Percentiles rank a stretch among this genome's conserved stretches.
Conservation (phyloP, 2,888 invertebrate genomes). For the Mellilla xanthometata region DNA sequence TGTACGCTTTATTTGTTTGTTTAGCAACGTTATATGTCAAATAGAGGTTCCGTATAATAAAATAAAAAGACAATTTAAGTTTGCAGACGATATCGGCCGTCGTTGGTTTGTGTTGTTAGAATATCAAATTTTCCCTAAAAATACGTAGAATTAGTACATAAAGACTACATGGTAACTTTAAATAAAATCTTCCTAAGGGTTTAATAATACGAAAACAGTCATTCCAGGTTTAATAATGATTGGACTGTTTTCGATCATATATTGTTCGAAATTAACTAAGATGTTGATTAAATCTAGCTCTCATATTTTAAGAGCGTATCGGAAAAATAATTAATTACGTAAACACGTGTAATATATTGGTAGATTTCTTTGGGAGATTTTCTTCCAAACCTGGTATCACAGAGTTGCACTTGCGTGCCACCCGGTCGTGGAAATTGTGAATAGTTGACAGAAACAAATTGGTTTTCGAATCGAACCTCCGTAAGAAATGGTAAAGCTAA, state of each 20-base stretch:
- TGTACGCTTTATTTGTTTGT: slow-evolving; percentile 21
- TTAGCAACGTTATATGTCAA: slow-evolving; percentile 10
- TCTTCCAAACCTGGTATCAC: slow-evolving; percentile 6
- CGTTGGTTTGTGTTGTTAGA: slow-evolving; percentile 9
- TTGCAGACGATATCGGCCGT: slow-evolving; percentile 29
- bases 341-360: too few species aligned
- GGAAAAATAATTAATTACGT: too few species aligned
- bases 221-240: too few species aligned
- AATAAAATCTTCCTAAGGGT: too few species aligned
- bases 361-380: background rate
- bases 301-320: too few species aligned
- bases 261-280: too few species aligned
- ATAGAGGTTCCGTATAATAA: slow-evolving; percentile 22
- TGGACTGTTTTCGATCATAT: too few species aligned
- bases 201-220: too few species aligned
- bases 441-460: slow-evolving; percentile 32
- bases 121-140: background rate
- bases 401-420: slow-evolving; percentile 20
- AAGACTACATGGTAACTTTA: too few species aligned
- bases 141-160: too few species aligned
- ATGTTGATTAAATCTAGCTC: too few species aligned
- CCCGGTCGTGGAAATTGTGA: slow-evolving; percentile 17
- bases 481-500: slow-evolving; percentile 23
- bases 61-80: slow-evolving; percentile 31
- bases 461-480: slow-evolving; percentile 25